These are phyloP conservation scores for Todiramphus saurophagus DNA, from an alignment of 2,113 vertebrate genomes.

Conservation along the genomic window DNA sequence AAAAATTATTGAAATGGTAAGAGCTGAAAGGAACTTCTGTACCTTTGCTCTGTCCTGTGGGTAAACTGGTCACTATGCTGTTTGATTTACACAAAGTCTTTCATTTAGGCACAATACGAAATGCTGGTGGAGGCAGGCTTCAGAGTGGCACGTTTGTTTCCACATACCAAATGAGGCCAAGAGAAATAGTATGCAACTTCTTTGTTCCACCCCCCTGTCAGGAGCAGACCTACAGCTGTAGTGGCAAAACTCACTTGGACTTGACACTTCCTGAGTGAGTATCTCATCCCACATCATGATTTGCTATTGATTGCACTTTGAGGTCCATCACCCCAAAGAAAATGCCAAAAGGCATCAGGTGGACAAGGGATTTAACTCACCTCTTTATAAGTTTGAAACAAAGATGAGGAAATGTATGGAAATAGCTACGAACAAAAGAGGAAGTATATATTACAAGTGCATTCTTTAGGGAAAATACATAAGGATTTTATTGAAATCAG, in stretches of 20 bases:
- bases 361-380: background rate
- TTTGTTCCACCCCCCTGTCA: background rate
- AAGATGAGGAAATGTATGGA: background rate
- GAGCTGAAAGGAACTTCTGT: background rate
- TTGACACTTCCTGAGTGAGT: background rate
- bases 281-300: background rate
- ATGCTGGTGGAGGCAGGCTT: background rate
- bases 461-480: background rate
- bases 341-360: background rate
- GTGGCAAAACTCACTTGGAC: background rate
- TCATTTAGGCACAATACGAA: background rate
- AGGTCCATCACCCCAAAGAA: background rate
- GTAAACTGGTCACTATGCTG: background rate
- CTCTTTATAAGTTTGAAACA: background rate
- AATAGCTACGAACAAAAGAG: background rate
- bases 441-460: background rate
- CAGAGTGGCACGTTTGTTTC: background rate
- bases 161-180: background rate
- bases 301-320: background rate
- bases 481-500: conserved; percentile 1
- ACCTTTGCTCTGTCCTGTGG: background rate
- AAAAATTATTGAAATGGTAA: background rate
- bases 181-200: background rate
- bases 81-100: background rate
- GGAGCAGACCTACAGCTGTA: background rate